A percentile compares a stretch with the other conserved stretches of the same genome.
Conservation (phyloP, 2,113 vertebrate genomes). For the Tyrannus savana region DNA sequence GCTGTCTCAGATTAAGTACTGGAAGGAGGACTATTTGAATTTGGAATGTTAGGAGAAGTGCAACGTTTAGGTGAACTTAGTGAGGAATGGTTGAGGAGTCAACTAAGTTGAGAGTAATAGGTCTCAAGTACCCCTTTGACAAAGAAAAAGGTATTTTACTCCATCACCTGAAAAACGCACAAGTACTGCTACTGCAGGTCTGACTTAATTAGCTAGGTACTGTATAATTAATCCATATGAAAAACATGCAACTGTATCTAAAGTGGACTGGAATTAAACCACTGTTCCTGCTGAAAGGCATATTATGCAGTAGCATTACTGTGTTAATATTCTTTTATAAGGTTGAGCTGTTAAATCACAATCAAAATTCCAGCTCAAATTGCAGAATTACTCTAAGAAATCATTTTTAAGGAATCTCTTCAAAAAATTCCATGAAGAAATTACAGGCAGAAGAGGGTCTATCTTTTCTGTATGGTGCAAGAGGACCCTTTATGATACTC, state of each 20-base stretch:
- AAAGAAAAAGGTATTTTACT: background rate
- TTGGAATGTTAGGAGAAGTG: background rate
- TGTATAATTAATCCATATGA: background rate
- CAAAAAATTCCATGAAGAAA: background rate
- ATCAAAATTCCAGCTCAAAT: conserved; percentile 4
- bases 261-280: background rate
- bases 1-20: background rate
- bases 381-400: background rate
- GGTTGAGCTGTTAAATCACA: background rate
- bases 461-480: background rate
- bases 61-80: background rate
- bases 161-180: background rate
- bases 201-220: background rate
- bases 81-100: background rate
- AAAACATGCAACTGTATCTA: background rate
- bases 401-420: background rate
- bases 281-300: background rate
- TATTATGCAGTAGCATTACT: background rate
- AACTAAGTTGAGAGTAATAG: background rate
- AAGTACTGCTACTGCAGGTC: background rate
- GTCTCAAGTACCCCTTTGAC: background rate
- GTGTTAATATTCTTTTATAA: background rate
- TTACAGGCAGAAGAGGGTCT: background rate
- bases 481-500: background rate
- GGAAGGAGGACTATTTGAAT: background rate